Evolutionary conservation across 2,797 vertebrate genomes (phyloP).

Genomic region (Antrozous pallidus): DNA sequence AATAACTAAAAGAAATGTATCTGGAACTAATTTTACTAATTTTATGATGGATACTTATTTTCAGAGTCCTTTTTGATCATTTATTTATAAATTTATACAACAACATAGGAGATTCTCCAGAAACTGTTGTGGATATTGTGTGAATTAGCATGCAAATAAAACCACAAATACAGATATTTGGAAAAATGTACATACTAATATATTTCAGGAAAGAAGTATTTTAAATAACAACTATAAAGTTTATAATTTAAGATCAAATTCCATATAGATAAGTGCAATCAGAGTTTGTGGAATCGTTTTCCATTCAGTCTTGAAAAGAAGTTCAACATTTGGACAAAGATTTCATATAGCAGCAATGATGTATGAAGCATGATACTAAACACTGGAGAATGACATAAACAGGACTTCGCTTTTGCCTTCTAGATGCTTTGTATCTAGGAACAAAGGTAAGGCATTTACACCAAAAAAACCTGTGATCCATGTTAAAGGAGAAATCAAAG

Average conservation of each 20-base stretch:
- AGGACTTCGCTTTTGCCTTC: not conserved
- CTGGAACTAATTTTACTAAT: not conserved
- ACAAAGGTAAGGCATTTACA: not conserved
- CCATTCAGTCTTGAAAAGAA: not conserved
- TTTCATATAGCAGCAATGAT: not conserved
- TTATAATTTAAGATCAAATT: not conserved
- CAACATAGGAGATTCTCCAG: not conserved
- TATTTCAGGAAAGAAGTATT: not conserved
- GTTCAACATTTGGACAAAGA: not conserved
- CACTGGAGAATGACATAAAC: not conserved
- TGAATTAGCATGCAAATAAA: not conserved
- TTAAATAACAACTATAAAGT: not conserved
- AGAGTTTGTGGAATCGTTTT: not conserved
- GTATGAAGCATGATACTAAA: not conserved
- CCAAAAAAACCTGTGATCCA: not conserved
- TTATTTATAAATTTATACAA: not conserved
- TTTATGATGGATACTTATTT: not conserved
- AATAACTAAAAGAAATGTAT: not conserved
- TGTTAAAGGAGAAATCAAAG: not conserved
- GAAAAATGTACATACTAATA: not conserved
- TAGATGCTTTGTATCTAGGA: not conserved
- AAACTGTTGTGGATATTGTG: not conserved
- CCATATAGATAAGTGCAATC: not conserved
- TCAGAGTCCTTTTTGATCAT: not conserved
- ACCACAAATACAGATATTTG: not conserved